Evolutionary conservation across 2,797 vertebrate species (phyloP), one percentile per base, ranked within the genome.

Genomic region (Myotis myotis): DNA sequence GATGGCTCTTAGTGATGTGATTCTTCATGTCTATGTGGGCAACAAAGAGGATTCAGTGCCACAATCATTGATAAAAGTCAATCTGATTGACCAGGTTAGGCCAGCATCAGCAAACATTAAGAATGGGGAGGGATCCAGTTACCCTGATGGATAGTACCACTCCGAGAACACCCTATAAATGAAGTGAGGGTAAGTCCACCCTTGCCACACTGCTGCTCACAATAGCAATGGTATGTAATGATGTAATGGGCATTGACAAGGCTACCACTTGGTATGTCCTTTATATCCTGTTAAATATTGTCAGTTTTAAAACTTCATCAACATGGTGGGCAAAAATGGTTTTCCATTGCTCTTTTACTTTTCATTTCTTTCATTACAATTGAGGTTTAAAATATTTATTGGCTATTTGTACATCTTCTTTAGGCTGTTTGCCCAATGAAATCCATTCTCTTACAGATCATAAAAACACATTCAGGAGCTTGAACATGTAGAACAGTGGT

Each of bases 321-420:
- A 23, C 10, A 20, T 28, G 4, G 71, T 28, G 41, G n/a, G 33
- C 5, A 49, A 88, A 78, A 89, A n/a, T 30, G 11, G 3, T 20
- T 57, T 68, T 66, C 23, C 25, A n/a, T 9, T 17, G 2, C 15
- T 72, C 0, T 22, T 84, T 88, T 38, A 33, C 53, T 90, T 91
- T 76, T 30, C n/a, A n/a, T 88, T 92, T 82, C 51, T 79, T 85
- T 84, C 6, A 71, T 70, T 36, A 83, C 12, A 20, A 5, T 41
- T 91, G 57, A 87, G 44, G 6, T 91, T 93, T 94, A 64, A 79
- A 81, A 47, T 57, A 79, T 20, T 17, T 57, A 55, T 68, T 82
- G 41, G 12, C 23, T 10, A 28, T 89, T 81, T 81, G 49, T 57
- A 53, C 11, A 49, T 76, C 30, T 44, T 80, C 44, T 41, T 82